phyloP scores from a whole-genome alignment of 2,888 invertebrate genomes.

The Epinotia nisella region DNA sequence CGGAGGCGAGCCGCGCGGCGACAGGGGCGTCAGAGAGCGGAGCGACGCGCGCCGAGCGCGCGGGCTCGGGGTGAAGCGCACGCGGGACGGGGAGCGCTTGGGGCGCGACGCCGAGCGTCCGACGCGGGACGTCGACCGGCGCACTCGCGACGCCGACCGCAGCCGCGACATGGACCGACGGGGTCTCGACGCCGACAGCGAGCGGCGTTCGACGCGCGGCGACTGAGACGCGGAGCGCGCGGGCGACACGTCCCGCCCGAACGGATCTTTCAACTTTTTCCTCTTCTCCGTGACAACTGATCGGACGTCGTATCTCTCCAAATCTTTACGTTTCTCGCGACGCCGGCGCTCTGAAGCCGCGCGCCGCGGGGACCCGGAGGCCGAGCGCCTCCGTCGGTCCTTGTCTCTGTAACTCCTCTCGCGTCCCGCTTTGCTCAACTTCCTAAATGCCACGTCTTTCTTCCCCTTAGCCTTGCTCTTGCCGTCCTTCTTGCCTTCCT shows the following conservation, averaged over 20 bases:
- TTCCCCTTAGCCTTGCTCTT: slow-evolving; percentile 79
- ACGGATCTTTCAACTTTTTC: slow-evolving; percentile 88
- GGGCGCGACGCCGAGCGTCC: slow-evolving; percentile 54
- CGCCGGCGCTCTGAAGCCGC: slow-evolving; percentile 52
- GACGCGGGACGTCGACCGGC: slow-evolving; percentile 50
- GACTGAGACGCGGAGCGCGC: slow-evolving; percentile 57
- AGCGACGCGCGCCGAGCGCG: slow-evolving; percentile 27
- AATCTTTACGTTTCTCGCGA: slow-evolving; percentile 88
- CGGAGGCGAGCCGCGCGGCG: slow-evolving; percentile 59
- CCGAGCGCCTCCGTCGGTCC: slow-evolving; percentile 58
- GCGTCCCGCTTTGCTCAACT: slow-evolving; percentile 90
- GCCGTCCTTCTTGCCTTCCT: slow-evolving; percentile 55
- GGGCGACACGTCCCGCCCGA: slow-evolving; percentile 89
- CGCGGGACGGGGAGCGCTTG: slow-evolving; percentile 45
- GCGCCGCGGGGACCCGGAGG: slow-evolving; percentile 52
- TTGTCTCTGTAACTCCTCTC: slow-evolving; percentile 91
- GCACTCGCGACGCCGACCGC: slow-evolving; percentile 50
- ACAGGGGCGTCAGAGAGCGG: slow-evolving; percentile 48
- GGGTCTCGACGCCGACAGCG: slow-evolving; percentile 47
- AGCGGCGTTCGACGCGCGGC: slow-evolving; percentile 49
- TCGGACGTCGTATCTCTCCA: slow-evolving; percentile 93
- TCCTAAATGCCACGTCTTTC: slow-evolving; percentile 88
- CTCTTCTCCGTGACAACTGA: slow-evolving; percentile 90
- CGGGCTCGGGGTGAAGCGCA: slow-evolving; percentile 45
- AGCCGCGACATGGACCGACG: slow-evolving; percentile 74